Evolutionary conservation across 2,113 vertebrate species (phyloP).

Genomic region (Podiceps cristatus): DNA sequence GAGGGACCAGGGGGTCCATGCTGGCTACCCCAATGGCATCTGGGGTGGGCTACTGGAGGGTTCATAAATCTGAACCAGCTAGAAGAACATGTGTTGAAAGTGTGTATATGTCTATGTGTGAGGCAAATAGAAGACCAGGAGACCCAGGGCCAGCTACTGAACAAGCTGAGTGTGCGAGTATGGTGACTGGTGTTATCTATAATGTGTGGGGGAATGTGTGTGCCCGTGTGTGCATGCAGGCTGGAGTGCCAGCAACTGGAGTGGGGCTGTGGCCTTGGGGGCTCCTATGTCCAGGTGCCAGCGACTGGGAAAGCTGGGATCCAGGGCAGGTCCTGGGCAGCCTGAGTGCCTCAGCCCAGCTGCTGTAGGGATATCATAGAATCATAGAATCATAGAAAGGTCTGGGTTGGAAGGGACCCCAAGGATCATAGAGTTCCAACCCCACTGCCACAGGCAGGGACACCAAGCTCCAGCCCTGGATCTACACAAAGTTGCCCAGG

Average conservation of each 20-base stretch:
- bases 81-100: background rate
- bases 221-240: no score
- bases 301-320: background rate
- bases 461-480: no score
- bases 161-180: background rate
- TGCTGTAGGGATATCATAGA: background rate
- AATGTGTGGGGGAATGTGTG: background rate
- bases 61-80: background rate
- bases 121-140: background rate
- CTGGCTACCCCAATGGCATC: background rate
- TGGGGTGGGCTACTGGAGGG: background rate
- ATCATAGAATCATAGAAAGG: no score
- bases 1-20: background rate
- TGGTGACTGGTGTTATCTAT: background rate
- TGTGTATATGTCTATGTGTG: rapidly evolving
- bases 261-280: rapidly evolving
- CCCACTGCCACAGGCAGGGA: no score
- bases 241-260: background rate
- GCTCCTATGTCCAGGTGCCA: background rate
- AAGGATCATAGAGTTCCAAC: no score
- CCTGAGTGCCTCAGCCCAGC: background rate
- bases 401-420: no score
- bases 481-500: no score
- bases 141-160: background rate
- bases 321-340: background rate